Percentiles rank a stretch among this genome's conserved stretches.
Conservation (phyloP, 2,113 vertebrate species). For the Ptyas mucosa region DNA sequence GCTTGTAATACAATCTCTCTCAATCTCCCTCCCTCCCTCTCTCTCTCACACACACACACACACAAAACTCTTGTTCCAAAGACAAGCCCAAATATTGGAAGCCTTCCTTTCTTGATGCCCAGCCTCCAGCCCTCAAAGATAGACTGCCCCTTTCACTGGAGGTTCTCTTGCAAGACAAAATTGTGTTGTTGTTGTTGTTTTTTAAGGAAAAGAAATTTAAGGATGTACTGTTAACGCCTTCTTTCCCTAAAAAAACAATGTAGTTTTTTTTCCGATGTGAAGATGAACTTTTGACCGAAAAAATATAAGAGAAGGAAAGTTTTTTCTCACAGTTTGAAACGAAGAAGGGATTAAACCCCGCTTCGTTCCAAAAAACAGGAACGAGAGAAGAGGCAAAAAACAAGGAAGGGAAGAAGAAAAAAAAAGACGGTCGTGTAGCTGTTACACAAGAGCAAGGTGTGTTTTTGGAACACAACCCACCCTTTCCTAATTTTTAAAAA, state of each 20-base stretch:
- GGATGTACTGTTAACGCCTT: background rate
- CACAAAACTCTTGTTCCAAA: background rate
- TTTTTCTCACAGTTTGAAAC: background rate
- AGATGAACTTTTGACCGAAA: background rate
- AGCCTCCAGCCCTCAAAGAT: background rate
- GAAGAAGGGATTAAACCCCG: too few species aligned
- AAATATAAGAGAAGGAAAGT: background rate
- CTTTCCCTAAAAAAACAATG: background rate
- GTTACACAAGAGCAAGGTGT: background rate
- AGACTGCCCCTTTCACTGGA: background rate
- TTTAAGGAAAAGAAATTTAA: background rate
- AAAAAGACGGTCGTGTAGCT: background rate
- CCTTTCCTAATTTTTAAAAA: background rate
- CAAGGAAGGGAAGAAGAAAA: background rate
- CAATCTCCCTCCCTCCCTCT: too few species aligned
- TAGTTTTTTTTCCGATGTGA: background rate
- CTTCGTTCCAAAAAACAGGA: too few species aligned
- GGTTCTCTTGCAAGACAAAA: background rate
- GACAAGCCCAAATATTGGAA: background rate
- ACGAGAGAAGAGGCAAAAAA: background rate
- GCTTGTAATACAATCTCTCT: too few species aligned
- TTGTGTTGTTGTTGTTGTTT: background rate
- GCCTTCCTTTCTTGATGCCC: background rate
- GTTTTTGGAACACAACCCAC: background rate
- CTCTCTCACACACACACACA: too few species aligned